Conservation (phyloP, 2,113 vertebrate species). For the Silurus glanis region DNA sequence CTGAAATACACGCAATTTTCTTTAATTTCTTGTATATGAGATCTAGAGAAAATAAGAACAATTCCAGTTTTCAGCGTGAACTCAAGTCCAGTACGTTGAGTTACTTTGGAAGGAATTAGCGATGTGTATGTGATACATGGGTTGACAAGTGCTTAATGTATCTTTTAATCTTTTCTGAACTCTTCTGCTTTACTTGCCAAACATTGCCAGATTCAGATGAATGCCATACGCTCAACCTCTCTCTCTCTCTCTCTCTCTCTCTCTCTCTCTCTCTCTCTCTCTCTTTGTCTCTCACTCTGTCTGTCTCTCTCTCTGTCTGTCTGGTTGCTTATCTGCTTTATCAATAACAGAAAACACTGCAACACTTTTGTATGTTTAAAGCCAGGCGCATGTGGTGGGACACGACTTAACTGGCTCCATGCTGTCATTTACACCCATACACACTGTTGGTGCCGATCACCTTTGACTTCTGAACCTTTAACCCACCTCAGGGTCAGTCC, state of each 20-base stretch:
- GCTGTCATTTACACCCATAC: constrained; percentile 49
- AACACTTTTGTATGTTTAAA: constrained; percentile 4
- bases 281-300: neutral
- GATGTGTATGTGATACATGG: neutral
- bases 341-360: constrained; percentile 7
- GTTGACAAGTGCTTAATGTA: constrained; percentile 31
- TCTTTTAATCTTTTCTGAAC: constrained; percentile 42
- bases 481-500: constrained; percentile 42
- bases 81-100: neutral
- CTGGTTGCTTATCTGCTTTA: neutral
- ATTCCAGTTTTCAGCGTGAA: neutral
- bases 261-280: constrained; percentile 42
- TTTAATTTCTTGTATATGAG: neutral
- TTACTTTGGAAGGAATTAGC: neutral
- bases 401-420: constrained; percentile 38
- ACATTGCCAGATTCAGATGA: constrained; percentile 58
- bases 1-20: neutral
- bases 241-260: neutral
- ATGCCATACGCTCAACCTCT: neutral
- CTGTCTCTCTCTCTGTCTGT: constrained; percentile 48
- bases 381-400: neutral
- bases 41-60: neutral
- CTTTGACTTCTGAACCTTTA: constrained; percentile 50
- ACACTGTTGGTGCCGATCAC: constrained; percentile 42
- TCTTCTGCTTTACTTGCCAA: constrained; percentile 62